These are phyloP conservation scores for Numenius arquata DNA, from an alignment of 2,113 vertebrate genomes.

Conservation along the genomic window DNA sequence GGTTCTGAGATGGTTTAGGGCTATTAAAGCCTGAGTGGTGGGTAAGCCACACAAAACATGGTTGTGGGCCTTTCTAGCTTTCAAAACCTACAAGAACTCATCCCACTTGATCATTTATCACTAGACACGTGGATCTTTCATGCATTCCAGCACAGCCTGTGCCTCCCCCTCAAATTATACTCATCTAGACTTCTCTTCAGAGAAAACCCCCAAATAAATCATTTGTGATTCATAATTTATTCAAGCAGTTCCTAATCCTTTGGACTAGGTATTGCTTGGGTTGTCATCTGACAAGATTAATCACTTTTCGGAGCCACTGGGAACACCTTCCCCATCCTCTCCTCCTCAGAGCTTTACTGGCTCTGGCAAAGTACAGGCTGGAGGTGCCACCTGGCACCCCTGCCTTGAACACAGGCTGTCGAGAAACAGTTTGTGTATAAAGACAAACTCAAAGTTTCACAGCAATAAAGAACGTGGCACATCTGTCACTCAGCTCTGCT, in stretches of 20 bases:
- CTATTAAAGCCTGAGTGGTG: background rate
- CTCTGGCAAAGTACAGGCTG: background rate
- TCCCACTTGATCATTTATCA: background rate
- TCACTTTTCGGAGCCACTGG: background rate
- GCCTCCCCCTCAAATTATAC: background rate
- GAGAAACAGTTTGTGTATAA: background rate
- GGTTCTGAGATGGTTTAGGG: background rate
- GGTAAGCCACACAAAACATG: background rate
- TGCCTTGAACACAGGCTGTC: background rate
- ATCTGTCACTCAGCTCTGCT: constrained; percentile 8
- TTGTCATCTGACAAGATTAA: constrained; percentile 20
- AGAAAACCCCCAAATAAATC: constrained; percentile 12
- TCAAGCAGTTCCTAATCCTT: background rate
- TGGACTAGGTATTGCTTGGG: background rate
- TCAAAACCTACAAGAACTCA: background rate
- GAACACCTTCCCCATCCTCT: background rate
- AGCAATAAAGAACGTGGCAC: background rate
- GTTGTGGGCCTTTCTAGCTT: background rate
- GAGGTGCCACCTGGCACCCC: constrained; percentile 16
- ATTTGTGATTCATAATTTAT: constrained; percentile 18
- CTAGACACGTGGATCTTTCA: background rate
- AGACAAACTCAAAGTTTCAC: constrained; percentile 9
- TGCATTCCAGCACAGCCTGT: background rate
- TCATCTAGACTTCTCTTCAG: background rate
- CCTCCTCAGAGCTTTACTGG: background rate